These are phyloP conservation scores for Platyrinchus mystaceus DNA, from an alignment of 2,797 vertebrate genomes.

Conservation along the genomic window DNA sequence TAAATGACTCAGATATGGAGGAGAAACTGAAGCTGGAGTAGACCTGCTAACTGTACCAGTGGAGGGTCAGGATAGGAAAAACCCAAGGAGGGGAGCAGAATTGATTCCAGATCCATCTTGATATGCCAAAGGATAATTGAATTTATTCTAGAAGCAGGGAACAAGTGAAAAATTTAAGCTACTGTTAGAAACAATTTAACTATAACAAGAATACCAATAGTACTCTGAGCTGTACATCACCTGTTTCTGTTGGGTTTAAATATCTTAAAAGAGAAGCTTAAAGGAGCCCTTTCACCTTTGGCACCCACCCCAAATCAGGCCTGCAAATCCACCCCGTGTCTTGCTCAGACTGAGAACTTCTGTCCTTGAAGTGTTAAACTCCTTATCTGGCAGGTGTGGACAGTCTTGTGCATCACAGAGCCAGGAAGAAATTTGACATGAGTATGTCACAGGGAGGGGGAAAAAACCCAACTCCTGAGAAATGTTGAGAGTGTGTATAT, in stretches of 20 bases:
- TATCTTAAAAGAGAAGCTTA: background rate
- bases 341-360: background rate
- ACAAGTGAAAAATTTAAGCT: background rate
- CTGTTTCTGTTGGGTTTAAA: background rate
- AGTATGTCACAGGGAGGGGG: background rate
- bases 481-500: slow-evolving; percentile 50
- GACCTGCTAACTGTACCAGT: background rate
- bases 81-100: background rate
- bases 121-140: background rate
- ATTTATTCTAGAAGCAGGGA: background rate
- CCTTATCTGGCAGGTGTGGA: slow-evolving; percentile 29
- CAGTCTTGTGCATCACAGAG: slow-evolving; percentile 8
- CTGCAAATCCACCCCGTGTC: background rate
- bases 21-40: background rate
- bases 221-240: background rate
- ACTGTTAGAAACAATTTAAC: background rate
- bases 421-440: slow-evolving; percentile 10
- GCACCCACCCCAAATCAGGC: background rate
- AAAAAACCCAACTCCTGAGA: background rate
- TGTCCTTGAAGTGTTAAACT: slow-evolving; percentile 52
- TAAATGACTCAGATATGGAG: background rate
- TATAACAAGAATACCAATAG: background rate
- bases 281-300: background rate
- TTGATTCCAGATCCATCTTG: background rate
- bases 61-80: background rate